These are phyloP conservation scores for Cotesia congregata DNA, from an alignment of 2,888 invertebrate species.

Conservation along the genomic window DNA sequence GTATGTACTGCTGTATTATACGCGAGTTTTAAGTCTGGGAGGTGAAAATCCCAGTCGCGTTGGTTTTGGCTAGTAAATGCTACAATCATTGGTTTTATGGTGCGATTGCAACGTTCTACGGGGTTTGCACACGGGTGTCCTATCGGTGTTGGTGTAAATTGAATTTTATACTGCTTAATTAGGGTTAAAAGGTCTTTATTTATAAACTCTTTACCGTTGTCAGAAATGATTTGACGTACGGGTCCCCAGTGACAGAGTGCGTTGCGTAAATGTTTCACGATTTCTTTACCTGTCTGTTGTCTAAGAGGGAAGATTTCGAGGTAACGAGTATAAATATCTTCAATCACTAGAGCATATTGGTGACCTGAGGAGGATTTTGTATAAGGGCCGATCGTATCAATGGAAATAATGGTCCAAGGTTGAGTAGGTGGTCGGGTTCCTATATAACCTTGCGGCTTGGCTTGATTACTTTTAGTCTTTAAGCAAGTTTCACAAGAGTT, in stretches of 20 bases:
- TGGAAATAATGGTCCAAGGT: conserved; percentile 18
- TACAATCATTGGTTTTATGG: too few species aligned
- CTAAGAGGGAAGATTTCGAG: conserved; percentile 26
- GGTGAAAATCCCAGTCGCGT: too few species aligned
- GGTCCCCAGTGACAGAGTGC: conserved; percentile 14
- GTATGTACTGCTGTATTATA: neutral
- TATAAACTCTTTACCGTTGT: conserved; percentile 32
- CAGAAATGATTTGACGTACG: conserved; percentile 20
- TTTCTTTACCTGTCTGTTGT: conserved; percentile 13
- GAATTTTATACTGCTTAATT: neutral
- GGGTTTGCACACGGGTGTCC: conserved; percentile 6
- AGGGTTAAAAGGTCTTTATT: conserved; percentile 29
- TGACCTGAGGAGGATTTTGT: neutral
- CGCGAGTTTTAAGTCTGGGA: too few species aligned
- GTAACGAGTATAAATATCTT: conserved; percentile 23
- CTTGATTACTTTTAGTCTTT: neutral
- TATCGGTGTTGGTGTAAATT: conserved; percentile 33
- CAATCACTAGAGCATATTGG: neutral
- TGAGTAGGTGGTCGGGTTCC: neutral
- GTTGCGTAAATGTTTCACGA: conserved; percentile 3
- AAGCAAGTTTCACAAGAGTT: conserved; percentile 39
- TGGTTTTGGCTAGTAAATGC: too few species aligned
- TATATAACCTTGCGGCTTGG: neutral
- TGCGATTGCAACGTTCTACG: neutral
- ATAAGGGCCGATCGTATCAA: neutral